Evolutionary conservation across 1,140 invertebrate genomes (phyloP), one percentile per base, ranked within the genome.

Genomic region (Bombus ignitus): DNA sequence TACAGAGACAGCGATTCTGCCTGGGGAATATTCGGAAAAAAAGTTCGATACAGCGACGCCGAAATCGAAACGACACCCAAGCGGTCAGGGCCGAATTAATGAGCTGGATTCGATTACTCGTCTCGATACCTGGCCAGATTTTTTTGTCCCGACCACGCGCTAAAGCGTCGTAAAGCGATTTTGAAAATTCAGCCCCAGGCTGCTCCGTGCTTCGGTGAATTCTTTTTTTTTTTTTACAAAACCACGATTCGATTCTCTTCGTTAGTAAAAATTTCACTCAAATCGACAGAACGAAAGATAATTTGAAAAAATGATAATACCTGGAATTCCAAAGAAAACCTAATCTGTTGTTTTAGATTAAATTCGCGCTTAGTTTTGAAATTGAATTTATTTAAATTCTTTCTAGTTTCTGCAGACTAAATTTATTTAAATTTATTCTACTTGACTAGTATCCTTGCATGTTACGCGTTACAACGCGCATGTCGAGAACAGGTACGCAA

Each of bases 101-200:
- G 81, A 83, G 59, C n/a, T 25, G 44, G 44, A 83, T 47, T 82
- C 71, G 81, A 82, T 83, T 77, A 44, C 70, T 37, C 37, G 62
- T 68, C 42, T 68, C 42, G 65, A 47, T 79, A 44, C 18, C 42
- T 62, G 42, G 62, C 37, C 70, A 59, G 53, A 59, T 81, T 57
- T 81, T 81, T 81, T 70, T n/a, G 9, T 37, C 18, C 53, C 8
- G 13, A 18, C 6, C 25, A 10, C 6, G 12, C 42, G 8, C 12
- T 37, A 62, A 62, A 62, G 32, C 5, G 22, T 47, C 28, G 10
- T 18, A n/a, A n/a, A n/a, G 5, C n/a, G 62, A 66, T 32, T 66
- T 32, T 15, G n/a, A 32, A 32, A 66, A 32, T 66, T n/a, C 15
- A 32, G 47, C 47, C 47, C 18, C 47, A 1, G 47, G 47, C 47